phyloP scores from a whole-genome alignment of 2,888 invertebrate species.

The Craniophora ligustri region DNA sequence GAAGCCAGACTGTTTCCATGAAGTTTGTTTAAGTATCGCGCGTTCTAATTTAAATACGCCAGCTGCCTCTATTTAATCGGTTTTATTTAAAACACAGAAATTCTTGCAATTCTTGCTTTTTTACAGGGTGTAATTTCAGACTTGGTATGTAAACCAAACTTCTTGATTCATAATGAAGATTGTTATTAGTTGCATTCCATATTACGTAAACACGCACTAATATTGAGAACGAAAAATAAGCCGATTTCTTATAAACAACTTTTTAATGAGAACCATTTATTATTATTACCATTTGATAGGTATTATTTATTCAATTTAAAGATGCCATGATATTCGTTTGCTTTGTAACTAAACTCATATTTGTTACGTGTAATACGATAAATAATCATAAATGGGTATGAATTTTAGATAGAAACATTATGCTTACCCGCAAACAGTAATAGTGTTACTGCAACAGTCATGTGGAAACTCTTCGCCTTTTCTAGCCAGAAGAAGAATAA shows the following conservation, averaged over 20 bases:
- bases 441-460: constrained; percentile 85
- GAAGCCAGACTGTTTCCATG: constrained; percentile 15
- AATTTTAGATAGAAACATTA: background rate
- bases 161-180: constrained; percentile 30
- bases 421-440: constrained; percentile 83
- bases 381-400: constrained; percentile 9
- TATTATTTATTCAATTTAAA: too few species aligned
- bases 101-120: constrained; percentile 17
- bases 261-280: too few species aligned
- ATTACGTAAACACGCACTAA: constrained; percentile 40
- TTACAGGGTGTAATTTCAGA: constrained; percentile 25
- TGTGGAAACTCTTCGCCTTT: constrained; percentile 86
- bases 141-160: constrained; percentile 30
- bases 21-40: constrained; percentile 17
- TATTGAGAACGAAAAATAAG: constrained; percentile 9
- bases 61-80: constrained; percentile 14
- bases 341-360: constrained; percentile 2
- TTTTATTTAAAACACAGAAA: constrained; percentile 10
- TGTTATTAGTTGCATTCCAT: constrained; percentile 41
- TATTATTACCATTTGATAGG: too few species aligned
- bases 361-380: background rate
- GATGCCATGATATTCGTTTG: constrained; percentile 1
- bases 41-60: constrained; percentile 15
- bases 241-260: background rate
- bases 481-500: constrained; percentile 85